Conservation (phyloP, 2,113 vertebrate species). For the Oncorhynchus kisutch region DNA sequence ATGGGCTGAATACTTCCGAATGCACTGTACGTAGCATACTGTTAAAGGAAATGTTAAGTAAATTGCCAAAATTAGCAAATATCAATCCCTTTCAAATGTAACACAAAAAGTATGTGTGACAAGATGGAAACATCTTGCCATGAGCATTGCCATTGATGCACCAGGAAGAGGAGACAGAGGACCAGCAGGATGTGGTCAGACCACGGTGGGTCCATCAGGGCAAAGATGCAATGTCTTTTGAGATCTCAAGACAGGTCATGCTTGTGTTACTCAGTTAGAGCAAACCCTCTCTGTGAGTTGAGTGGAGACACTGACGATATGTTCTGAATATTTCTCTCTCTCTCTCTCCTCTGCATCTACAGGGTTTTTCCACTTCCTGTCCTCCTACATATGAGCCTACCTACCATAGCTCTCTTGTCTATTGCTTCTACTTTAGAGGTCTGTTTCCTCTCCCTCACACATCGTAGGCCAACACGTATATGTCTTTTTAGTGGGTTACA, state of each 20-base stretch:
- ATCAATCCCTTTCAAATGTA: neutral
- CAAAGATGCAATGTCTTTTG: neutral
- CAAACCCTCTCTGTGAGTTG: neutral
- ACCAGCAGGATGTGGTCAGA: slow-evolving; percentile 9
- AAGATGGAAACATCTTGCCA: slow-evolving; percentile 22
- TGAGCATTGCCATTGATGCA: slow-evolving; percentile 4
- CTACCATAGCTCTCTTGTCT: neutral
- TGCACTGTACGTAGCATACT: too few species aligned
- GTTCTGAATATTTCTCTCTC: neutral
- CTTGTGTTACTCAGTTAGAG: neutral
- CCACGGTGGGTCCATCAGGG: neutral
- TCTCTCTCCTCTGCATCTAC: neutral
- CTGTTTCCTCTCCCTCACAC: neutral
- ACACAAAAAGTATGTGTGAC: neutral
- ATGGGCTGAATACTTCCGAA: too few species aligned
- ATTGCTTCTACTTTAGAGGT: neutral
- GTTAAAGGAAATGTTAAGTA: too few species aligned
- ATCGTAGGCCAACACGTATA: too few species aligned
- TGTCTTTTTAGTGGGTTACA: too few species aligned
- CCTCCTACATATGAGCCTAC: neutral
- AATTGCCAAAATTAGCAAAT: too few species aligned
- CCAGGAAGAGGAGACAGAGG: slow-evolving; percentile 1
- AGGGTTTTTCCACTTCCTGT: slow-evolving; percentile 49
- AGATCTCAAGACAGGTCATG: neutral
- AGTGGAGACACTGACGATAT: neutral